These are phyloP conservation scores for Boulengeromyrus knoepffleri DNA, from an alignment of 2,113 vertebrate genomes.

Conservation along the genomic window DNA sequence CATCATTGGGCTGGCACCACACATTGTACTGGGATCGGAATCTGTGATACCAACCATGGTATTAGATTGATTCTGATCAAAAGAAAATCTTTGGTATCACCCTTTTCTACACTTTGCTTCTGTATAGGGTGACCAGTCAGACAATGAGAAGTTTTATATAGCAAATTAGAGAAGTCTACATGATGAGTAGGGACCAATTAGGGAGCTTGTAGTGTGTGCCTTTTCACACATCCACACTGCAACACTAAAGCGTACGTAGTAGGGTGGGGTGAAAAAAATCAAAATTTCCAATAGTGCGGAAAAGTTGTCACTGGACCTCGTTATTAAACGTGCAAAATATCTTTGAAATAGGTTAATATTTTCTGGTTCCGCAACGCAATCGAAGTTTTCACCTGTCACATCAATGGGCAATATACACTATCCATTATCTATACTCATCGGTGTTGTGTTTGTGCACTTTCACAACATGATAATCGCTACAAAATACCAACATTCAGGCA, in stretches of 20 bases:
- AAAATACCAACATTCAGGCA: no score
- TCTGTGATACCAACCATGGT: background rate
- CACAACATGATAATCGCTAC: no score
- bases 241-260: background rate
- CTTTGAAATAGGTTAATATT: no score
- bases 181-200: background rate
- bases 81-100: background rate
- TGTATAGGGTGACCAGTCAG: background rate
- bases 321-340: no score
- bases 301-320: no score
- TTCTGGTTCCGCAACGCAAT: no score
- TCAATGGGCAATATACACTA: no score
- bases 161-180: background rate
- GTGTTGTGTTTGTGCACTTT: no score
- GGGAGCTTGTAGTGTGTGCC: background rate
- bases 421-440: no score
- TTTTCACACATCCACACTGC: background rate
- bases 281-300: no score
- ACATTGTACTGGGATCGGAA: background rate
- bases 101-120: background rate
- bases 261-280: no score
- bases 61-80: background rate
- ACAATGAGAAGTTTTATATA: background rate
- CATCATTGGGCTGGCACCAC: background rate
- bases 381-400: no score